Percentiles rank a stretch among this genome's conserved stretches.
These are phyloP conservation scores for Heliconius nattereri DNA, from an alignment of 1,140 invertebrate genomes.

Conservation along the genomic window DNA sequence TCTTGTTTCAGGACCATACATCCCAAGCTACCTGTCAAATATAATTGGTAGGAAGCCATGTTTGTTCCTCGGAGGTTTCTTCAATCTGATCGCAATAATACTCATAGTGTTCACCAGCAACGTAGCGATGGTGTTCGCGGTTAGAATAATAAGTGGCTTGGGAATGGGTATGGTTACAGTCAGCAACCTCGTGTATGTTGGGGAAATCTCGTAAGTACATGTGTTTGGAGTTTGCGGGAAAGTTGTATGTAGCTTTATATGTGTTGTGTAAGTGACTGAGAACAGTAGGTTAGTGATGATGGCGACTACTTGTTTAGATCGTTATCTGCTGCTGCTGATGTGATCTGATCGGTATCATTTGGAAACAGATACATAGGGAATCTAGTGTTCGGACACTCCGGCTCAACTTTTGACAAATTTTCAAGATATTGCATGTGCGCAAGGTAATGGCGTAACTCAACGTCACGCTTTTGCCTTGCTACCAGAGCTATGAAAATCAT, in stretches of 20 bases:
- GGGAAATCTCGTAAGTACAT: constrained; percentile 58
- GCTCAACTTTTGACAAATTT: too few species aligned
- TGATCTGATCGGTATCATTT: too few species aligned
- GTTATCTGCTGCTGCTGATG: too few species aligned
- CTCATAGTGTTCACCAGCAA: constrained; percentile 50
- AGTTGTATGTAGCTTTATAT: not conserved
- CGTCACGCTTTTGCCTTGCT: too few species aligned
- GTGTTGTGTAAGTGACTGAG: too few species aligned
- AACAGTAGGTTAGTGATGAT: too few species aligned
- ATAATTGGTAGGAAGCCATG: constrained; percentile 56
- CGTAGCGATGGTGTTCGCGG: constrained; percentile 49
- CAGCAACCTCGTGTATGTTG: constrained; percentile 55
- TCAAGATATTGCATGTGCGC: too few species aligned
- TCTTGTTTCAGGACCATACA: constrained; percentile 54
- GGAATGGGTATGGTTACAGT: constrained; percentile 56
- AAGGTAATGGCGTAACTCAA: too few species aligned
- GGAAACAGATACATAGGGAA: too few species aligned
- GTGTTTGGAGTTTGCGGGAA: not conserved
- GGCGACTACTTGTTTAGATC: too few species aligned
- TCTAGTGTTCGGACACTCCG: too few species aligned
- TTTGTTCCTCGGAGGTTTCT: constrained; percentile 49
- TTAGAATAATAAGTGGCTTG: constrained; percentile 53
- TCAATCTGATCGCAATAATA: constrained; percentile 47
- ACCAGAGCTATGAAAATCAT: too few species aligned
- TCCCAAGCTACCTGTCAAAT: constrained; percentile 56